phyloP scores from a whole-genome alignment of 2,797 vertebrate species.

The Masticophis lateralis region DNA sequence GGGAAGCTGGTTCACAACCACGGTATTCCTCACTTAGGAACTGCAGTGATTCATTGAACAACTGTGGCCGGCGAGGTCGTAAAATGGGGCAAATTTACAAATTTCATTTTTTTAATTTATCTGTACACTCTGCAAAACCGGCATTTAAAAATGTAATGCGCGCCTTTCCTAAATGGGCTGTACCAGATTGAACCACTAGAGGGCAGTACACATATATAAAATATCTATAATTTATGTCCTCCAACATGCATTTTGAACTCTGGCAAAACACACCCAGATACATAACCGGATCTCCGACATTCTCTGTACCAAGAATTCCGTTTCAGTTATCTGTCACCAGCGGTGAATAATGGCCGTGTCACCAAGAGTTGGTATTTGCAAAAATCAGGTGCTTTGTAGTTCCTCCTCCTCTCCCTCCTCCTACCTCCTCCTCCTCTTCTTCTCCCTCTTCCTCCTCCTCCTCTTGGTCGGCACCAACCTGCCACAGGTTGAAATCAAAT shows the following conservation, averaged over 20 bases:
- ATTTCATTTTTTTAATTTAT: too few species aligned
- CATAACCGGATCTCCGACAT: neutral
- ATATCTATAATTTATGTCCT: neutral
- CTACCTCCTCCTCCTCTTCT: too few species aligned
- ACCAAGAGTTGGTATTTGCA: neutral
- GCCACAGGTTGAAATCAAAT: neutral
- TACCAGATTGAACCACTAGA: neutral
- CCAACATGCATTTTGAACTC: neutral
- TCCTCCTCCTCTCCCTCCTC: too few species aligned
- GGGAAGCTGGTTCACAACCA: too few species aligned
- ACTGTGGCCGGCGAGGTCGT: too few species aligned
- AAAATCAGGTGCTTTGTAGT: neutral
- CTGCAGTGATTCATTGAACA: too few species aligned
- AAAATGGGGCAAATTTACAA: too few species aligned
- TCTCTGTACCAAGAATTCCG: neutral
- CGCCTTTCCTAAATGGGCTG: neutral
- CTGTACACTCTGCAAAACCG: neutral
- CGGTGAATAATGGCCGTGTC: neutral
- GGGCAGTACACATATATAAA: neutral
- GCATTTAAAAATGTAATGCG: accelerated
- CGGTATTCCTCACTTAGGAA: too few species aligned
- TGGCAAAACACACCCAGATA: neutral
- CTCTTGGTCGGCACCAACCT: neutral
- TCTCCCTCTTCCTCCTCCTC: too few species aligned
- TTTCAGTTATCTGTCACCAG: neutral